Conservation (phyloP, 2,113 vertebrate genomes). For the Cnemophilus loriae region DNA sequence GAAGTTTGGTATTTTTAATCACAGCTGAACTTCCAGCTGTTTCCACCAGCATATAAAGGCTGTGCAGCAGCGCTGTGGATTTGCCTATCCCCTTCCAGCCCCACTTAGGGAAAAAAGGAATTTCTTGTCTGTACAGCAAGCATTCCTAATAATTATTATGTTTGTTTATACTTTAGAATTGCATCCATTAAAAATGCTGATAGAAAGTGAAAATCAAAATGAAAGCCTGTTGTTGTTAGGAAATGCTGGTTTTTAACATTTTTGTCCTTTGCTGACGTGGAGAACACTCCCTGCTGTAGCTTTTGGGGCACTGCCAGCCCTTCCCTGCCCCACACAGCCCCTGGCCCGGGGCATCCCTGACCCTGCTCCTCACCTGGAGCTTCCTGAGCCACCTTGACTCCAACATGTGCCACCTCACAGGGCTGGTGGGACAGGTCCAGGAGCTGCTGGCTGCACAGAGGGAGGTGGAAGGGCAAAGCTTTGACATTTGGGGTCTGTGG, state of each 20-base stretch:
- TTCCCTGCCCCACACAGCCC: background rate
- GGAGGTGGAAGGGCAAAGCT: background rate
- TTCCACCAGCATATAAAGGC: background rate
- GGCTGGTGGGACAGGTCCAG: background rate
- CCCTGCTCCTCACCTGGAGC: background rate
- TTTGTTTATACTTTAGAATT: conserved; percentile 34
- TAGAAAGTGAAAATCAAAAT: background rate
- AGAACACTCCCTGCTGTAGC: background rate
- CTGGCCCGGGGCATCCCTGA: no score
- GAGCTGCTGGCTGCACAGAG: background rate
- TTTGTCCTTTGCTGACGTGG: background rate
- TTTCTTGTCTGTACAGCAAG: conserved; percentile 6
- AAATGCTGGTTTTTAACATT: background rate
- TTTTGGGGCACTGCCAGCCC: background rate
- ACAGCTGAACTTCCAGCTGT: background rate
- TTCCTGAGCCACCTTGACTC: background rate
- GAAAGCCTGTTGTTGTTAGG: background rate
- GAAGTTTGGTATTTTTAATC: background rate
- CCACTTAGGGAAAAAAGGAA: conserved; percentile 1
- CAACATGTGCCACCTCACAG: background rate
- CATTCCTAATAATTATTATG: conserved; percentile 24
- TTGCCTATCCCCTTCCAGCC: background rate
- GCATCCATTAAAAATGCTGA: conserved; percentile 6
- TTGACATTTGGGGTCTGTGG: background rate
- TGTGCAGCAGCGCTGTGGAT: background rate